Evolutionary conservation across 2,113 vertebrate species (phyloP).

Genomic region (Ranitomeya imitator): DNA sequence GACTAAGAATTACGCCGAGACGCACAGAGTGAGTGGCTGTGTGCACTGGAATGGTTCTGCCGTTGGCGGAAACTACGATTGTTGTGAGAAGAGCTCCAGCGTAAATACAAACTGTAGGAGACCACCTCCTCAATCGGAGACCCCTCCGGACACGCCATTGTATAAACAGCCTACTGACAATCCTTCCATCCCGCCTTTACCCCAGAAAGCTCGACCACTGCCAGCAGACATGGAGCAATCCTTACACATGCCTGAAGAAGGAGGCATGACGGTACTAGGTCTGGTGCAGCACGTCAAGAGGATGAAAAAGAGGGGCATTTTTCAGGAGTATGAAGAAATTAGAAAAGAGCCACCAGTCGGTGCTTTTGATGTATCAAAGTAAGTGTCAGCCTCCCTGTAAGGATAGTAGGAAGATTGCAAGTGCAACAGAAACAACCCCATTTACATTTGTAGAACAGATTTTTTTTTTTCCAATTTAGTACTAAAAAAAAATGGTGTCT

Average conservation of each 20-base stretch:
- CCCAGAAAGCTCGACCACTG: constrained; percentile 75
- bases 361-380: constrained; percentile 91
- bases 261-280: constrained; percentile 85
- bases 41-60: constrained; percentile 80
- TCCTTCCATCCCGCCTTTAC: constrained; percentile 75
- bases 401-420: too few relatives aligned
- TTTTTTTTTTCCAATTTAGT: too few relatives aligned
- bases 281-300: constrained; percentile 80
- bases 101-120: constrained; percentile 71
- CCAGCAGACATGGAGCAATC: constrained; percentile 68
- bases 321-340: constrained; percentile 92
- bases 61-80: constrained; percentile 61
- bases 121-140: constrained; percentile 77
- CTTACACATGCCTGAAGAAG: constrained; percentile 81
- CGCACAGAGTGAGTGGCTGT: constrained; percentile 67
- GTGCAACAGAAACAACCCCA: too few relatives aligned
- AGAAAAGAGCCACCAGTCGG: constrained; percentile 82
- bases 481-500: too few relatives aligned
- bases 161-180: constrained; percentile 63
- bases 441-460: too few relatives aligned
- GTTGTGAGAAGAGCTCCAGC: constrained; percentile 63
- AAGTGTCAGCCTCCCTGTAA: constrained; percentile 65
- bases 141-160: constrained; percentile 74
- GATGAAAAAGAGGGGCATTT: constrained; percentile 87
- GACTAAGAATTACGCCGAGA: constrained; percentile 66